phyloP scores from a whole-genome alignment of 2,888 invertebrate species.

The Ormyrus nitidulus region DNA sequence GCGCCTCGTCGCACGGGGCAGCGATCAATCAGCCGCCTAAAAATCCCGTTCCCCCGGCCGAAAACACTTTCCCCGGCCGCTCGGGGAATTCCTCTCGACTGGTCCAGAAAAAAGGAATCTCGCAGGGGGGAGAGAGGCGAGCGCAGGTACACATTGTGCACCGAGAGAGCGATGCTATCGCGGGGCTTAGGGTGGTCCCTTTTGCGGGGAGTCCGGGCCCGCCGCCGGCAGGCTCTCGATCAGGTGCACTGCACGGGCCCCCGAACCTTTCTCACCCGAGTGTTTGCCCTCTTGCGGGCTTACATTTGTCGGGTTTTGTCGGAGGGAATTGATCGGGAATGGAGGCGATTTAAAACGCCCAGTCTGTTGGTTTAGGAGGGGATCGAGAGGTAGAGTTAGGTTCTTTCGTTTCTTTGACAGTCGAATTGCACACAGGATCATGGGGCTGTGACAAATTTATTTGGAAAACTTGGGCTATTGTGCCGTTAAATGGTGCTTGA shows the following conservation, averaged over 20 bases:
- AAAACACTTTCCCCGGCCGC: neutral
- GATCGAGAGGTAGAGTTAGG: too few relatives aligned
- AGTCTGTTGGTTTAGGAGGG: too few relatives aligned
- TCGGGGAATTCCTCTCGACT: neutral
- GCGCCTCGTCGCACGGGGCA: neutral
- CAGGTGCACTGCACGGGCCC: slow-evolving; percentile 4
- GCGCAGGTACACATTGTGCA: slow-evolving; percentile 9
- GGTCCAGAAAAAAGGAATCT: neutral
- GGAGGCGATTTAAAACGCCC: too few relatives aligned
- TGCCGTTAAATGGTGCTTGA: too few relatives aligned
- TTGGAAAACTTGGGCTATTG: too few relatives aligned
- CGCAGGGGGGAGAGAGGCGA: neutral
- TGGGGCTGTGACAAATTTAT: too few relatives aligned
- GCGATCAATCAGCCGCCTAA: neutral
- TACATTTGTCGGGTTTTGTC: too few relatives aligned
- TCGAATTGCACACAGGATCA: too few relatives aligned
- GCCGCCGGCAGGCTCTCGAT: neutral
- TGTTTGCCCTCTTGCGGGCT: too few relatives aligned
- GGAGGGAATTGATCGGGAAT: too few relatives aligned
- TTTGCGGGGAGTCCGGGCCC: neutral
- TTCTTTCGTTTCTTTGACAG: too few relatives aligned
- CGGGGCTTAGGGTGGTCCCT: slow-evolving; percentile 25
- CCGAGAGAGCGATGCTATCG: slow-evolving; percentile 2
- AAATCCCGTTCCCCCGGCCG: neutral
- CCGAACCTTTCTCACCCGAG: neutral